Percentiles rank a stretch among this genome's conserved stretches.
These are phyloP conservation scores for Meriones psammophilus DNA, from an alignment of 2,797 vertebrate genomes.

Conservation along the genomic window DNA sequence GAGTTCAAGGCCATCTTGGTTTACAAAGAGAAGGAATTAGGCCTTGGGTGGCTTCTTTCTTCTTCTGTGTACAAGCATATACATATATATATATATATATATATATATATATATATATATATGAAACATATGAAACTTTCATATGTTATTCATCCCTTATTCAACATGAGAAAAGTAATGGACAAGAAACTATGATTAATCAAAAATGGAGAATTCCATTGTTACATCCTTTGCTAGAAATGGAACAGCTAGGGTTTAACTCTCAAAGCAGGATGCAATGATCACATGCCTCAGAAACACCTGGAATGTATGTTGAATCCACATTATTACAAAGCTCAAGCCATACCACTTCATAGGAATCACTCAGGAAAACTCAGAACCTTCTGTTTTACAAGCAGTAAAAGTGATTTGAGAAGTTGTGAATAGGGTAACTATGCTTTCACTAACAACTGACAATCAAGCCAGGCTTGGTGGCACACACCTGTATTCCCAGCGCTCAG, in stretches of 20 bases:
- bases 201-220: background rate
- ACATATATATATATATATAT: background rate
- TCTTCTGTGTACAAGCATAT: background rate
- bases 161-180: constrained; percentile 3
- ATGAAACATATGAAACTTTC: background rate
- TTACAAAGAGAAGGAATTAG: too few relatives aligned
- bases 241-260: background rate
- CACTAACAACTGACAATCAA: background rate
- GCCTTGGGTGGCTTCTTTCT: background rate
- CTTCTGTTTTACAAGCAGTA: background rate
- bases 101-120: too few relatives aligned
- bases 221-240: background rate
- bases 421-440: background rate
- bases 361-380: background rate
- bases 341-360: background rate
- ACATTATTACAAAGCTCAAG: background rate
- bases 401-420: background rate
- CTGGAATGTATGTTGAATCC: background rate
- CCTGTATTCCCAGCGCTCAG: too few relatives aligned
- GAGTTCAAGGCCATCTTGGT: too few relatives aligned
- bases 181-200: background rate
- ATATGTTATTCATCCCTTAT: background rate
- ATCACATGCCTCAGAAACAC: background rate
- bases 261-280: background rate
- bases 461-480: too few relatives aligned